These are phyloP conservation scores for Entelurus aequoreus DNA, from an alignment of 2,113 vertebrate genomes.

Conservation along the genomic window DNA sequence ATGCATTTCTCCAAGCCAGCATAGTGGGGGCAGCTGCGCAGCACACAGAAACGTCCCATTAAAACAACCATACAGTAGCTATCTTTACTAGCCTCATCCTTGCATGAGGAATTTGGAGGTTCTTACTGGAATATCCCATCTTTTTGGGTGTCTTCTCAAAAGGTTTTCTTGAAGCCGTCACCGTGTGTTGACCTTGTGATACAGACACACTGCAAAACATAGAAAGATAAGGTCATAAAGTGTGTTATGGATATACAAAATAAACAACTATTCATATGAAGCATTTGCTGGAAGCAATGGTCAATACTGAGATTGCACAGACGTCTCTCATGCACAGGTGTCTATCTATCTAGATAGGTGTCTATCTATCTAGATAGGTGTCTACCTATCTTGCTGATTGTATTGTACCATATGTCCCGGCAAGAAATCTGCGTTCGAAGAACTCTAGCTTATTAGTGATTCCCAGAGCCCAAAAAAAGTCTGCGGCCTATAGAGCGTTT, in stretches of 20 bases:
- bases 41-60: slow-evolving; percentile 1
- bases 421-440: too few species aligned
- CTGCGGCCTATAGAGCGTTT: too few species aligned
- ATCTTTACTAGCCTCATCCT: background rate
- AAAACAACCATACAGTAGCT: background rate
- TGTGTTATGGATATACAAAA: background rate
- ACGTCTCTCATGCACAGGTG: too few species aligned
- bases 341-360: too few species aligned
- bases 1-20: slow-evolving; percentile 59
- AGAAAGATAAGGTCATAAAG: background rate
- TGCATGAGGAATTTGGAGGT: too few species aligned
- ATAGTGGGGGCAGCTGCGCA: slow-evolving; percentile 50
- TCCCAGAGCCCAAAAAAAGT: too few species aligned
- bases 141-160: slow-evolving; percentile 48
- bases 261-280: background rate
- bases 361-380: too few species aligned
- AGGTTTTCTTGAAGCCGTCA: slow-evolving; percentile 41
- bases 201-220: slow-evolving; percentile 47
- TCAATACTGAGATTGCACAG: too few species aligned
- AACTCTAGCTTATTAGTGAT: too few species aligned
- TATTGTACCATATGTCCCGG: too few species aligned
- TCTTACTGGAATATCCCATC: slow-evolving; percentile 51
- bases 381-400: too few species aligned
- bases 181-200: slow-evolving; percentile 40
- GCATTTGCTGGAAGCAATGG: too few species aligned